Percentiles rank a stretch among this genome's conserved stretches.
Conservation (phyloP, 2,797 vertebrate species). For the Phoeniculus purpureus region DNA sequence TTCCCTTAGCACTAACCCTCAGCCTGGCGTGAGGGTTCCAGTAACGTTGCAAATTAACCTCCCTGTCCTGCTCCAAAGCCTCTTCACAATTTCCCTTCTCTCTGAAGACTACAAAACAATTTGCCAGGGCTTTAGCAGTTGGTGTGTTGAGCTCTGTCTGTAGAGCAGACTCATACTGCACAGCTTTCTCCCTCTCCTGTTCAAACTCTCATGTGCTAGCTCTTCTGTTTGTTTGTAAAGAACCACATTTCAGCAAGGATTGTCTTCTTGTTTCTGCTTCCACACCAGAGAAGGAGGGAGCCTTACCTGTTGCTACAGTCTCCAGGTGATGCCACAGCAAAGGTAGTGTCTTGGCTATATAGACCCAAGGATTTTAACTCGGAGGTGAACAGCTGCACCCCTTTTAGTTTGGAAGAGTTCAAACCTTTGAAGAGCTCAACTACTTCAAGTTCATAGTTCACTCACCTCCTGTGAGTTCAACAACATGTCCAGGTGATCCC, state of each 20-base stretch:
- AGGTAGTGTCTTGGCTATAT: neutral
- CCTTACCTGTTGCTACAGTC: neutral
- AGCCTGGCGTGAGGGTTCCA: neutral
- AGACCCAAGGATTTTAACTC: neutral
- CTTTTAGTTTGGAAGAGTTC: neutral
- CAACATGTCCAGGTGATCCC: constrained; percentile 79
- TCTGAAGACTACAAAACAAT: neutral
- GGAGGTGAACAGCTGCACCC: neutral
- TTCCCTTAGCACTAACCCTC: neutral
- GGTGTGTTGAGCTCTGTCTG: neutral
- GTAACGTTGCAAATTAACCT: neutral
- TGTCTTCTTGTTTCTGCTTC: neutral
- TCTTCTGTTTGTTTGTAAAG: neutral
- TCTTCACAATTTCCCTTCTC: neutral
- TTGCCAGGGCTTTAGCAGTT: neutral
- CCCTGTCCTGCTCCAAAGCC: neutral
- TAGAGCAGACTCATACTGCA: neutral
- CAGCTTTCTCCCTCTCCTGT: constrained; percentile 27
- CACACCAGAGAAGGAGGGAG: neutral
- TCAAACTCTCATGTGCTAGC: neutral
- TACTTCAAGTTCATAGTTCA: neutral
- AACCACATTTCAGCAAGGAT: neutral
- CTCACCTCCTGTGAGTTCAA: constrained; percentile 86
- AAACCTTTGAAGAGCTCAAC: neutral
- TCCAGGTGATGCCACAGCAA: neutral